phyloP scores from a whole-genome alignment of 53 echinoderm and acorn worm genomes.

The Hippasteria phrygiana region DNA sequence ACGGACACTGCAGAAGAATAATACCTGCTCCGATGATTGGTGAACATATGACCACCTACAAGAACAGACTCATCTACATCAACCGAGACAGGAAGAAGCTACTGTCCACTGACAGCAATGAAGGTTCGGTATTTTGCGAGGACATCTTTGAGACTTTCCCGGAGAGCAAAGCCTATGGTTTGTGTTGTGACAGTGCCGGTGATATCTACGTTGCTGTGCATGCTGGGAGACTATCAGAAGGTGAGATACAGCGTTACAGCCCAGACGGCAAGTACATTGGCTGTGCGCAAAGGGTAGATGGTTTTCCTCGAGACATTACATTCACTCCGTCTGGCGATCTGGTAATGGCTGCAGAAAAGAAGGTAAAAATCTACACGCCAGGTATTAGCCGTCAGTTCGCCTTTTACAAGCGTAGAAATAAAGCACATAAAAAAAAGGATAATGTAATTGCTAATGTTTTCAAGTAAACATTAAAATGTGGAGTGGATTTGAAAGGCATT shows the following conservation, averaged over 20 bases:
- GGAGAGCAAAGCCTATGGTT: neutral
- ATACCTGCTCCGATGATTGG: neutral
- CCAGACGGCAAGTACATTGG: conserved; percentile 12
- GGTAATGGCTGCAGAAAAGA: neutral
- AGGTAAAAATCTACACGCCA: neutral
- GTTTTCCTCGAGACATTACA: neutral
- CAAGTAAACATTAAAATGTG: too few species aligned
- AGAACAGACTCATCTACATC: neutral
- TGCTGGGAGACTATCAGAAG: neutral
- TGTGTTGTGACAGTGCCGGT: conserved; percentile 9
- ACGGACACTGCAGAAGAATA: conserved; percentile 11
- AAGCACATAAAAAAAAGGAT: too few species aligned
- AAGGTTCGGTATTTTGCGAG: neutral
- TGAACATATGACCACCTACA: neutral
- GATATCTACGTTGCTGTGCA: neutral
- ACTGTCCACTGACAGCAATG: neutral
- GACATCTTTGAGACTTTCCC: neutral
- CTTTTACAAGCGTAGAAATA: neutral
- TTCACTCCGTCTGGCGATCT: conserved; percentile 16
- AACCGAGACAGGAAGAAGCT: neutral
- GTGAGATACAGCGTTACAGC: conserved; percentile 9
- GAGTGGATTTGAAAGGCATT: too few species aligned
- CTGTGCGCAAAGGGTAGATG: neutral
- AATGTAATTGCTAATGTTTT: too few species aligned
- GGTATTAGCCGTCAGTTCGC: neutral